phyloP scores from a whole-genome alignment of 2,888 invertebrate genomes.

The Trichopria drosophilae region DNA sequence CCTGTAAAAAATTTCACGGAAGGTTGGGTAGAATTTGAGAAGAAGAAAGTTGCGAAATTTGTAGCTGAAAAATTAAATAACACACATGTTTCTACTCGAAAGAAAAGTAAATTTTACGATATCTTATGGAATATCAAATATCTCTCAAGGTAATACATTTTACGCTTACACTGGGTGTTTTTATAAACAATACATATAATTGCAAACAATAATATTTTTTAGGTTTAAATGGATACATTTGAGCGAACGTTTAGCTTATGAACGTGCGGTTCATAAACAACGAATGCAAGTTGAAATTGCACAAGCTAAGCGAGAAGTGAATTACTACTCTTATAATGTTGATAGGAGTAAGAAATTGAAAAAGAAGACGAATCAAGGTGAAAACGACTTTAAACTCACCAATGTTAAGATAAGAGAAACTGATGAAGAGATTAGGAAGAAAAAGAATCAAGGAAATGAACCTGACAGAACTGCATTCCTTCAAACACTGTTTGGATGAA shows the following conservation, averaged over 20 bases:
- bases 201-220: slow-evolving; percentile 5
- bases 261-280: slow-evolving; percentile 86
- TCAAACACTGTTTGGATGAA: slow-evolving; percentile 48
- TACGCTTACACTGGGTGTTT: too few species aligned
- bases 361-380: slow-evolving; percentile 55
- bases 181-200: slow-evolving; percentile 4
- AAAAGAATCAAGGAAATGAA: slow-evolving; percentile 35
- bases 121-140: slow-evolving; percentile 96
- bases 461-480: slow-evolving; percentile 48
- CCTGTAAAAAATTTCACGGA: slow-evolving; percentile 73
- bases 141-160: slow-evolving; percentile 75
- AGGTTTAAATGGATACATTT: slow-evolving; percentile 96
- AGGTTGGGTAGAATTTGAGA: slow-evolving; percentile 95
- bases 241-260: slow-evolving; percentile 90
- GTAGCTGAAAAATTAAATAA: slow-evolving; percentile 86
- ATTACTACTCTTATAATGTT: slow-evolving; percentile 81
- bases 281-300: slow-evolving; percentile 83
- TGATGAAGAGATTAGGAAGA: slow-evolving; percentile 50
- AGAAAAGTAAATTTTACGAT: slow-evolving; percentile 85
- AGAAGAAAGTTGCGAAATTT: slow-evolving; percentile 83
- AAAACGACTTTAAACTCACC: slow-evolving; percentile 40
- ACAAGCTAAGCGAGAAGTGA: slow-evolving; percentile 88
- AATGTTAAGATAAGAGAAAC: slow-evolving; percentile 52
- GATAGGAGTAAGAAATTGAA: slow-evolving; percentile 75
- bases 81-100: slow-evolving; percentile 80